Evolutionary conservation across 2,888 invertebrate species (phyloP).

Genomic region (Aphodius granarius): DNA sequence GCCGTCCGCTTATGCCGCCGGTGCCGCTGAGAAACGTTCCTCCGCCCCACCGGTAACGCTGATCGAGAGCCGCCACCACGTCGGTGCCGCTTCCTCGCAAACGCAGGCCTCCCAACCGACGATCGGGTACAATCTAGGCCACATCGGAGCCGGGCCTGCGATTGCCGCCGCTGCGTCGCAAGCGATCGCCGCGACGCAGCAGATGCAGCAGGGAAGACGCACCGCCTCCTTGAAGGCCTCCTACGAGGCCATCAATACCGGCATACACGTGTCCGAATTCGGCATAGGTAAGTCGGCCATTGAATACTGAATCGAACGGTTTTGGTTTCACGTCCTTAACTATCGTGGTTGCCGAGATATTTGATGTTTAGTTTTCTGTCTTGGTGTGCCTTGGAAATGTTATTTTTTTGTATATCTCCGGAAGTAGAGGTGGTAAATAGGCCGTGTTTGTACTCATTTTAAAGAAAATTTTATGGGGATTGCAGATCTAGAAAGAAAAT

Average conservation of each 20-base stretch:
- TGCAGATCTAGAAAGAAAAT: too few relatives aligned
- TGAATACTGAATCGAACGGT: too few relatives aligned
- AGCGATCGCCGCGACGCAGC: conserved; percentile 94
- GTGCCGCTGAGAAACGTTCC: conserved; percentile 56
- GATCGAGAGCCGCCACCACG: conserved; percentile 41
- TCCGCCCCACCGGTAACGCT: conserved; percentile 40
- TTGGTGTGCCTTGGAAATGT: too few relatives aligned
- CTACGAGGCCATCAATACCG: conserved; percentile 83
- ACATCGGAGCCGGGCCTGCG: conserved; percentile 84
- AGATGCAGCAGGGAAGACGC: conserved; percentile 93
- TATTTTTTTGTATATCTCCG: too few relatives aligned
- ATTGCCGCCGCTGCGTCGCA: conserved; percentile 94
- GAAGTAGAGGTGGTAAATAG: too few relatives aligned
- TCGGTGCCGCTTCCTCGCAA: conserved; percentile 19
- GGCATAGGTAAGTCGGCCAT: too few relatives aligned
- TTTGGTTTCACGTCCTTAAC: too few relatives aligned
- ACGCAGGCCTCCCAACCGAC: conserved; percentile 49
- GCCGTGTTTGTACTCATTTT: too few relatives aligned
- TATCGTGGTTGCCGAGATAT: too few relatives aligned
- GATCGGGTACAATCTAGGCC: conserved; percentile 71
- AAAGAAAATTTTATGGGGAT: too few relatives aligned
- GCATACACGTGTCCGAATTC: conserved; percentile 62
- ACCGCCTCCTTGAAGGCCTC: conserved; percentile 94
- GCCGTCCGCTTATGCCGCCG: conserved; percentile 48
- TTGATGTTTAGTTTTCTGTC: too few relatives aligned